phyloP scores from a whole-genome alignment of 2,113 vertebrate genomes.

The Epinephelus cyanopodus region DNA sequence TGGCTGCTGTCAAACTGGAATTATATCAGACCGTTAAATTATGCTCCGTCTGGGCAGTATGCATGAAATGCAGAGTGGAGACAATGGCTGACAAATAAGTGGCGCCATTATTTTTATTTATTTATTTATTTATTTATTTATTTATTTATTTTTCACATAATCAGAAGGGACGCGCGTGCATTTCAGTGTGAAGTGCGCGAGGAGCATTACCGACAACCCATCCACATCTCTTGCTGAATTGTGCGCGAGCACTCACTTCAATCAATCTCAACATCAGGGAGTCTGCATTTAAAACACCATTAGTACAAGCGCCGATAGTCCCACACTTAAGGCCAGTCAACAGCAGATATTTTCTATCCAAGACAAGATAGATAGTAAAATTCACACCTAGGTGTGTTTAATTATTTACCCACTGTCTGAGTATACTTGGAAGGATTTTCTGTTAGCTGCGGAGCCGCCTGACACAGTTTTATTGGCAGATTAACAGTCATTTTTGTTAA shows the following conservation, averaged over 20 bases:
- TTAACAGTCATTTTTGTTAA: conserved; percentile 84
- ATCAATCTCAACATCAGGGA: conserved; percentile 37
- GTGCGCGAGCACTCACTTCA: conserved; percentile 10
- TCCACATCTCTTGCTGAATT: conserved; percentile 6
- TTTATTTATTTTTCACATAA: neutral
- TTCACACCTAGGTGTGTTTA: conserved; percentile 47
- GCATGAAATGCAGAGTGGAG: conserved; percentile 47
- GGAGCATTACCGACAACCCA: neutral
- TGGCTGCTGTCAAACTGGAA: conserved; percentile 38
- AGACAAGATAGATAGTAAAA: conserved; percentile 37
- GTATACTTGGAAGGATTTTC: conserved; percentile 13
- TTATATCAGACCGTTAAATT: conserved; percentile 55
- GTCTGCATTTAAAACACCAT: conserved; percentile 47
- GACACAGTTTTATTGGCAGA: conserved; percentile 77
- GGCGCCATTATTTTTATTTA: conserved; percentile 23
- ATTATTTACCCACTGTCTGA: conserved; percentile 51
- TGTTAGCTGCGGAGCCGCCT: conserved; percentile 36
- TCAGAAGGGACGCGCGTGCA: conserved; percentile 11
- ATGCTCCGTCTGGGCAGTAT: conserved; percentile 45
- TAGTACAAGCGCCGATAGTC: conserved; percentile 15
- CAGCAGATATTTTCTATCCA: conserved; percentile 20
- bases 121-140: conserved; percentile 16
- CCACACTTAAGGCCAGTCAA: conserved; percentile 13
- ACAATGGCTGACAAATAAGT: conserved; percentile 66
- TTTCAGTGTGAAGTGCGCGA: neutral